phyloP scores from a whole-genome alignment of 2,113 vertebrate species.

The Callaeas wilsoni region DNA sequence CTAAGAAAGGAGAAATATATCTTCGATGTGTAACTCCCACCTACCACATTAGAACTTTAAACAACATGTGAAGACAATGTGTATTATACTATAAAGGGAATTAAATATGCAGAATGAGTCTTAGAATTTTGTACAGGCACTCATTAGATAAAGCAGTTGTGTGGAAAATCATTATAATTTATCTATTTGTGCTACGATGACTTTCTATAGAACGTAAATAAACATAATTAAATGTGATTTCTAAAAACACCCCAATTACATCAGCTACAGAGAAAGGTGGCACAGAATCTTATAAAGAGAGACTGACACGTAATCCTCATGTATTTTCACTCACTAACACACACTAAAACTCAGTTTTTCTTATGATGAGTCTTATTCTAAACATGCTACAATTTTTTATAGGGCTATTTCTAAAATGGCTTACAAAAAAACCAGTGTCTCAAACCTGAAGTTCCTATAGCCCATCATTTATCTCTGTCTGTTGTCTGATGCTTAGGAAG shows the following conservation, averaged over 20 bases:
- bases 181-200: not conserved
- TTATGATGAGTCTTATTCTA: not conserved
- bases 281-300: not conserved
- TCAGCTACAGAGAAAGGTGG: not conserved
- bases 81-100: conserved; percentile 20
- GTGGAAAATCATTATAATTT: not conserved
- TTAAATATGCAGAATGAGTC: conserved; percentile 19
- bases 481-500: not conserved
- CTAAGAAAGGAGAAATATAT: conserved; percentile 24
- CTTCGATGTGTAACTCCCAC: not conserved
- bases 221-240: conserved; percentile 13
- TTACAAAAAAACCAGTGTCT: not conserved
- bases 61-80: conserved; percentile 13
- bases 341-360: not conserved
- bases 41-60: conserved; percentile 11
- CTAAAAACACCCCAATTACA: conserved; percentile 2
- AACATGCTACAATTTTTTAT: not conserved
- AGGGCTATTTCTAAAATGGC: not conserved
- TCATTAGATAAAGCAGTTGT: not conserved
- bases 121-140: conserved; percentile 12
- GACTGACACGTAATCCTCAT: not conserved
- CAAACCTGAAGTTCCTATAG: not conserved
- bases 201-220: conserved; percentile 8
- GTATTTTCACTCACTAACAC: not conserved
- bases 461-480: not conserved